These are phyloP conservation scores for Mugil cephalus DNA, from an alignment of 2,113 vertebrate genomes.

Conservation along the genomic window DNA sequence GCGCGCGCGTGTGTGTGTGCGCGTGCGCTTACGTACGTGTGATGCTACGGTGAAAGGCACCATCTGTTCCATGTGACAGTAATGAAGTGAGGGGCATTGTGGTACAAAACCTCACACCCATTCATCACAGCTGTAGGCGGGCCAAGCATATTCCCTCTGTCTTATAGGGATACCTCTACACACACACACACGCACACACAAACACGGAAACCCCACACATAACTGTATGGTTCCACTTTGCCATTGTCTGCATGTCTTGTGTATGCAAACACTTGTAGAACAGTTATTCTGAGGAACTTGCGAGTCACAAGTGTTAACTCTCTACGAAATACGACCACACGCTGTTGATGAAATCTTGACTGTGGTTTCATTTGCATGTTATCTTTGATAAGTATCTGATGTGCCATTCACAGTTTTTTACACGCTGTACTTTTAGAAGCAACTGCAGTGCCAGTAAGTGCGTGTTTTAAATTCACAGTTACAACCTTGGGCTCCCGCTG, in stretches of 20 bases:
- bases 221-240: slow-evolving; percentile 28
- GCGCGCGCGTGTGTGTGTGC: slow-evolving; percentile 45
- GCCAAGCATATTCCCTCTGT: slow-evolving; percentile 81
- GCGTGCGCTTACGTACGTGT: slow-evolving; percentile 64
- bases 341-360: slow-evolving; percentile 12
- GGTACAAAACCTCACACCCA: slow-evolving; percentile 81
- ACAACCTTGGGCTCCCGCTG: slow-evolving; percentile 43
- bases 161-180: slow-evolving; percentile 80
- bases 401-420: slow-evolving; percentile 22
- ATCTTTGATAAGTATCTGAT: slow-evolving; percentile 20
- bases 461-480: slow-evolving; percentile 41
- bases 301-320: slow-evolving; percentile 20
- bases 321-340: neutral
- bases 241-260: slow-evolving; percentile 11
- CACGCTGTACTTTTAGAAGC: neutral
- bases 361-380: slow-evolving; percentile 54
- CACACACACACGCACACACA: slow-evolving; percentile 35
- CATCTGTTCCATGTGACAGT: slow-evolving; percentile 88
- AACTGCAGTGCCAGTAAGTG: neutral
- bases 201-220: slow-evolving; percentile 3
- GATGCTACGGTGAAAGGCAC: slow-evolving; percentile 84
- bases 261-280: slow-evolving; percentile 50
- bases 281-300: slow-evolving; percentile 18
- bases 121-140: slow-evolving; percentile 85
- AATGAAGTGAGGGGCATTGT: slow-evolving; percentile 87